These are phyloP conservation scores for Sebastiscus albofasciatus DNA, from an alignment of 2,797 vertebrate species.

Conservation along the genomic window DNA sequence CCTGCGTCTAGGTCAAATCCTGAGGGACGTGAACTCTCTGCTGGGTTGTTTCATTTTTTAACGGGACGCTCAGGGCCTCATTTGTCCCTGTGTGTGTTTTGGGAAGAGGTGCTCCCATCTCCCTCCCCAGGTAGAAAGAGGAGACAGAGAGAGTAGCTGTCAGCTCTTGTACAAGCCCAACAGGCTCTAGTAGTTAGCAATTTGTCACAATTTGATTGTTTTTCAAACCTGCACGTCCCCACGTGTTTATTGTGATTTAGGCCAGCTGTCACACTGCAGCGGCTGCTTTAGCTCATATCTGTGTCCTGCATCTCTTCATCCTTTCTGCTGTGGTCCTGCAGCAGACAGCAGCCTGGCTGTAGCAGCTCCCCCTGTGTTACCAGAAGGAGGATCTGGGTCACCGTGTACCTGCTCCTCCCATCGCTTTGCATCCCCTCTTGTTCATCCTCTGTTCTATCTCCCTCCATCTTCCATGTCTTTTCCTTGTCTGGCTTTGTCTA, in stretches of 20 bases:
- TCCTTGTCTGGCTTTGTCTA: conserved; percentile 49
- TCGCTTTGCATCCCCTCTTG: conserved; percentile 52
- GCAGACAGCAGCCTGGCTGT: conserved; percentile 49
- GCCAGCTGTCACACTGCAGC: conserved; percentile 16
- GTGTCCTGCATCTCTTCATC: conserved; percentile 40
- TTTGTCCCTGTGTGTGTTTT: conserved; percentile 66
- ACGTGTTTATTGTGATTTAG: conserved; percentile 19
- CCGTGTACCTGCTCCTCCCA: conserved; percentile 66
- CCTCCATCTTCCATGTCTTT: conserved; percentile 37
- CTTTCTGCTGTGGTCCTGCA: conserved; percentile 15
- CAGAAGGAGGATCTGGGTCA: conserved; percentile 77
- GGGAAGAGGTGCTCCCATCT: conserved; percentile 40
- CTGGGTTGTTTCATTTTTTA: conserved; percentile 67
- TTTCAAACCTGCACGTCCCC: conserved; percentile 1
- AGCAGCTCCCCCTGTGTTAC: conserved; percentile 38
- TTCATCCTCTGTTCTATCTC: conserved; percentile 48
- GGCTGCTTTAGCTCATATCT: conserved; percentile 21
- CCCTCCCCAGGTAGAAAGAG: background rate
- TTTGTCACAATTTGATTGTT: conserved; percentile 24
- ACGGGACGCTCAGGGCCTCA: conserved; percentile 67
- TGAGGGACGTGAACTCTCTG: conserved; percentile 57
- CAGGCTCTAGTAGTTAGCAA: background rate
- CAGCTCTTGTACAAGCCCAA: background rate
- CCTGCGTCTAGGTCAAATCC: conserved; percentile 51
- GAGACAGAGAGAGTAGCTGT: background rate